Conservation (phyloP, 2,113 vertebrate genomes). For the Protobothrops mucrosquamatus region DNA sequence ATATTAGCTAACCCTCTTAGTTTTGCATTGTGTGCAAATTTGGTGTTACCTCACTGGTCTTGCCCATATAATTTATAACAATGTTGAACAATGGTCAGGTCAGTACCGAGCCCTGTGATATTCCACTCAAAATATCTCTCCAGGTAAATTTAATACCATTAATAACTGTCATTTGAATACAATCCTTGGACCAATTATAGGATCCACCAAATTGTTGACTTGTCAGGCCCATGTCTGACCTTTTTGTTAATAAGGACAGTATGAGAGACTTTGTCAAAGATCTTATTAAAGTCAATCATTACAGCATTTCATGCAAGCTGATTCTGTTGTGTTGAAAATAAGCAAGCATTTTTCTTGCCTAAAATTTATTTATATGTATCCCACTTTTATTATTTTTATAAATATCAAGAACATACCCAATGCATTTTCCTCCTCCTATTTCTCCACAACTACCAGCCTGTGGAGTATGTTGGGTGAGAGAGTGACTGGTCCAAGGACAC, state of each 20-base stretch:
- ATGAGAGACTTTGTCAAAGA: neutral
- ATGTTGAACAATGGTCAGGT: neutral
- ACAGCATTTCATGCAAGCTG: neutral
- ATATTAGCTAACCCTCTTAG: neutral
- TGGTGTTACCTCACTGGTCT: neutral
- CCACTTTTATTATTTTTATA: neutral
- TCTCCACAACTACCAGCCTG: neutral
- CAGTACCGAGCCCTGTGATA: neutral
- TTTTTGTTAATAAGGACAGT: neutral
- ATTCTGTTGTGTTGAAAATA: neutral
- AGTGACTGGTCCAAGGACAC: neutral
- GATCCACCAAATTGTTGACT: neutral
- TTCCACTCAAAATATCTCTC: neutral
- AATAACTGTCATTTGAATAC: neutral
- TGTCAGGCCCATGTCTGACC: neutral
- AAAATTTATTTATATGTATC: neutral
- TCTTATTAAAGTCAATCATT: neutral
- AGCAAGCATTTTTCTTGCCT: neutral
- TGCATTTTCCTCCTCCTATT: neutral
- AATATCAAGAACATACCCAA: neutral
- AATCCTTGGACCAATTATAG: neutral
- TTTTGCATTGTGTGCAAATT: neutral
- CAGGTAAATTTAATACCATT: neutral
- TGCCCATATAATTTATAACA: neutral
- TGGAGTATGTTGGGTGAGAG: neutral